Conservation (phyloP, 1,140 invertebrate genomes). For the Gryon sp. region DNA sequence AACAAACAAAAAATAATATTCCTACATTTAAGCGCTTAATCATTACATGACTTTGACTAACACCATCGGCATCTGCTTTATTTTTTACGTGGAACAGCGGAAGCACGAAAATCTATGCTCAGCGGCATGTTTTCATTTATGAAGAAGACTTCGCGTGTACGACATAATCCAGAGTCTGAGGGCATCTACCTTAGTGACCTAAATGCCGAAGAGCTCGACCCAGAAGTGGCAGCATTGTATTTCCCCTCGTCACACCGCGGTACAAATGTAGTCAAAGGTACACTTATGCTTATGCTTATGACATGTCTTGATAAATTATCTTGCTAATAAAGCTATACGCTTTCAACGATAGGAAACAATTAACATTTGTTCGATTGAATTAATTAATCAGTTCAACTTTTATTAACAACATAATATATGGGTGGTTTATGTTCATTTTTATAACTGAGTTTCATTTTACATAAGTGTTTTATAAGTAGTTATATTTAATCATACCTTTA, state of each 20-base stretch:
- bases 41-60: slow-evolving; percentile 65
- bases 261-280: slow-evolving; percentile 71
- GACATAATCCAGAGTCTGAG: slow-evolving; percentile 85
- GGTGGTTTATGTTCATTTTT: slow-evolving; percentile 13
- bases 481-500: no score
- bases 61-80: slow-evolving; percentile 65
- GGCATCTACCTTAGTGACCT: slow-evolving; percentile 97
- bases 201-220: slow-evolving; percentile 92
- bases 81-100: slow-evolving; percentile 70
- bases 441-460: no score
- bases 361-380: no score
- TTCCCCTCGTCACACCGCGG: slow-evolving; percentile 83
- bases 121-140: slow-evolving; percentile 96
- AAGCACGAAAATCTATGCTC: slow-evolving; percentile 88
- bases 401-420: no score
- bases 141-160: slow-evolving; percentile 86
- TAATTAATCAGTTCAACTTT: no score
- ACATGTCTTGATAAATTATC: slow-evolving; percentile 29
- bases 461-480: no score
- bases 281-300: slow-evolving; percentile 26
- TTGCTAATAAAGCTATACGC: slow-evolving; percentile 11
- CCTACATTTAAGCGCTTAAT: slow-evolving; percentile 7
- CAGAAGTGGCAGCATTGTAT: slow-evolving; percentile 93
- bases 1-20: background rate
- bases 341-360: background rate